phyloP scores from a whole-genome alignment of 1,140 invertebrate genomes.

The Zaprionus inermis region DNA sequence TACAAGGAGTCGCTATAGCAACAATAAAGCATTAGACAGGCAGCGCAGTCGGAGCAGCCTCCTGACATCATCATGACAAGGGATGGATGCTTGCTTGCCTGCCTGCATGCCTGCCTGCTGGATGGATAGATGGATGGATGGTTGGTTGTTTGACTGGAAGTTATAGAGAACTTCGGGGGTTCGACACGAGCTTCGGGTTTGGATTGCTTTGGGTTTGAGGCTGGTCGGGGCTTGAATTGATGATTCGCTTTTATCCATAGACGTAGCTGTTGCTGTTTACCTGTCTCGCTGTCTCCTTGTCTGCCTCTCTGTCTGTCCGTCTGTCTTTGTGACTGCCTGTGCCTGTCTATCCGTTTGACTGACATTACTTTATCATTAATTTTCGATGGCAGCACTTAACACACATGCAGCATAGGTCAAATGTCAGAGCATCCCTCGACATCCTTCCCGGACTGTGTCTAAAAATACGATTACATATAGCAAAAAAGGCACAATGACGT shows the following conservation, averaged over 20 bases:
- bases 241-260: conserved; percentile 42
- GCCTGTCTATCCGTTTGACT: conserved; percentile 77
- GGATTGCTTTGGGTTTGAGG: conserved; percentile 30
- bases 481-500: conserved; percentile 38
- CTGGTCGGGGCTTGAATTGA: conserved; percentile 51
- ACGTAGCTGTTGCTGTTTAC: conserved; percentile 20
- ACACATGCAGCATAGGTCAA: conserved; percentile 64
- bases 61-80: conserved; percentile 78
- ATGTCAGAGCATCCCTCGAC: conserved; percentile 39
- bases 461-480: conserved; percentile 49
- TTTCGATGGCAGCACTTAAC: conserved; percentile 73
- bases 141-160: conserved; percentile 34
- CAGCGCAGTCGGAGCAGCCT: conserved; percentile 18
- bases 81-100: conserved; percentile 53
- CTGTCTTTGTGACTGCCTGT: conserved; percentile 39
- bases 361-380: conserved; percentile 83
- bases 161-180: conserved; percentile 7
- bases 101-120: conserved; percentile 18
- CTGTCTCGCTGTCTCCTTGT: conserved; percentile 12
- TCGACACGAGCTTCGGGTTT: conserved; percentile 18
- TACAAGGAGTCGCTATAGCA: conserved; percentile 48
- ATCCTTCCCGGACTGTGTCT: conserved; percentile 23
- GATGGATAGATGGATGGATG: conserved; percentile 49
- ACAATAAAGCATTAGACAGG: conserved; percentile 45
- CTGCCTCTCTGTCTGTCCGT: conserved; percentile 39